A percentile compares a stretch with the other conserved stretches of the same genome.
phyloP scores from a whole-genome alignment of 2,888 invertebrate genomes.

The Parelbella ahira region DNA sequence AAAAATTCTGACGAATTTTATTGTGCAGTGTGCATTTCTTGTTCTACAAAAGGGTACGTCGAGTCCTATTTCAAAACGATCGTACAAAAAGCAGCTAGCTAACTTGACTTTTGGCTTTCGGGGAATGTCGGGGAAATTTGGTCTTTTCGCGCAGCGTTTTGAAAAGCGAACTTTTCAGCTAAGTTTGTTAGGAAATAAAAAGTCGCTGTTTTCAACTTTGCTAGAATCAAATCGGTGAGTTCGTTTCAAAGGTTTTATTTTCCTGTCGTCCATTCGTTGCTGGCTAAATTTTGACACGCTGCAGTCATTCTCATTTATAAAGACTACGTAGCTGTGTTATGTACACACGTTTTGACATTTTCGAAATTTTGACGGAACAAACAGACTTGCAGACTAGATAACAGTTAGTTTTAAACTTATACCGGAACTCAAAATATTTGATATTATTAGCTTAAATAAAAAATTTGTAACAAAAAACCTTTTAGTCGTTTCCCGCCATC shows the following conservation, averaged over 20 bases:
- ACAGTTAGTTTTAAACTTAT: too few relatives aligned
- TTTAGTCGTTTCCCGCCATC: too few relatives aligned
- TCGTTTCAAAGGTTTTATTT: slow-evolving; percentile 1
- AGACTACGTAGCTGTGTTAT: too few relatives aligned
- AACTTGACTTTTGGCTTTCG: slow-evolving; percentile 8
- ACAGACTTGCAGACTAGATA: too few relatives aligned
- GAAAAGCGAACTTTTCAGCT: slow-evolving; percentile 16
- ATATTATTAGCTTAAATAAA: too few relatives aligned
- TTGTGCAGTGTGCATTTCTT: slow-evolving; percentile 5
- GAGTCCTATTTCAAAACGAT: slow-evolving; percentile 12
- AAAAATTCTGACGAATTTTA: slow-evolving; percentile 13
- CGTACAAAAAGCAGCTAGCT: slow-evolving; percentile 10
- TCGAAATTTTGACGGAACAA: too few relatives aligned
- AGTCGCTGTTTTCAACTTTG: slow-evolving; percentile 8
- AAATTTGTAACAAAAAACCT: too few relatives aligned
- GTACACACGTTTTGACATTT: too few relatives aligned
- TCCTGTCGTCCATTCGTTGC: background rate
- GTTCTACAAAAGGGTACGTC: slow-evolving; percentile 3
- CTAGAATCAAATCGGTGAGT: slow-evolving; percentile 5
- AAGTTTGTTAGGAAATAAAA: slow-evolving; percentile 21
- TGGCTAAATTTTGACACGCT: too few relatives aligned
- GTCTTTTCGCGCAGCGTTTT: slow-evolving; percentile 12
- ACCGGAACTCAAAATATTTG: too few relatives aligned
- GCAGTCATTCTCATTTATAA: too few relatives aligned
- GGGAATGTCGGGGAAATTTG: slow-evolving; percentile 8